Conservation (phyloP, 2,888 invertebrate genomes). For the Smittia sp. region DNA sequence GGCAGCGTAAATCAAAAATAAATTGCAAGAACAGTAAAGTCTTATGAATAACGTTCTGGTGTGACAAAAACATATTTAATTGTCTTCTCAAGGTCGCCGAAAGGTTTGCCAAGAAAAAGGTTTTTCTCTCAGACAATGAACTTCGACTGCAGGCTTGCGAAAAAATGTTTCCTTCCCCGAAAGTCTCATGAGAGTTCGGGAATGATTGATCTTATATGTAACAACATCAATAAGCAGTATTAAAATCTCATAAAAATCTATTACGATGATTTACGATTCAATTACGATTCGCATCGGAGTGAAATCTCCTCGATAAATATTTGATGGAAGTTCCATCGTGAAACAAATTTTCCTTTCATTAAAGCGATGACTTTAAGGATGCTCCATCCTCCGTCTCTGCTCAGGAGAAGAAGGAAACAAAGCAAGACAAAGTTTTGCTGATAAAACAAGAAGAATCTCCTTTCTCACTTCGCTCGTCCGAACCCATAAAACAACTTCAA, state of each 20-base stretch:
- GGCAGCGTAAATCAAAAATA: not conserved
- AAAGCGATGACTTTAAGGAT: not conserved
- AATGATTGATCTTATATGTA: constrained; percentile 12
- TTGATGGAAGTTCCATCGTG: no score
- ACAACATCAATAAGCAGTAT: constrained; percentile 44
- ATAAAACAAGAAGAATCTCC: not conserved
- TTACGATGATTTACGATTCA: constrained; percentile 44
- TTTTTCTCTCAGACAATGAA: no score
- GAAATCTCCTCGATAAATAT: not conserved
- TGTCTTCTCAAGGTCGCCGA: not conserved
- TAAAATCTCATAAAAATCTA: constrained; percentile 45
- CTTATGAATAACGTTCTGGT: not conserved
- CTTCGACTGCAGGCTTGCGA: not conserved
- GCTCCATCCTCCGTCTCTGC: no score
- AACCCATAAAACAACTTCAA: constrained; percentile 4
- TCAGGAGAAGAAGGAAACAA: not conserved
- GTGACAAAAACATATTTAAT: not conserved
- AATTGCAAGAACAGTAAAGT: constrained; percentile 2
- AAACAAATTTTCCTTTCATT: constrained; percentile 1
- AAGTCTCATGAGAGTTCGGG: not conserved
- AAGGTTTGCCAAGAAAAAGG: not conserved
- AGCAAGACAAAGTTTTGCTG: constrained; percentile 6
- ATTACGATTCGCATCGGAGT: constrained; percentile 23
- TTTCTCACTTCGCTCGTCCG: not conserved
- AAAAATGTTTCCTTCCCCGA: not conserved